Conservation (phyloP, 2,797 vertebrate genomes). For the Acanthiza pusilla region DNA sequence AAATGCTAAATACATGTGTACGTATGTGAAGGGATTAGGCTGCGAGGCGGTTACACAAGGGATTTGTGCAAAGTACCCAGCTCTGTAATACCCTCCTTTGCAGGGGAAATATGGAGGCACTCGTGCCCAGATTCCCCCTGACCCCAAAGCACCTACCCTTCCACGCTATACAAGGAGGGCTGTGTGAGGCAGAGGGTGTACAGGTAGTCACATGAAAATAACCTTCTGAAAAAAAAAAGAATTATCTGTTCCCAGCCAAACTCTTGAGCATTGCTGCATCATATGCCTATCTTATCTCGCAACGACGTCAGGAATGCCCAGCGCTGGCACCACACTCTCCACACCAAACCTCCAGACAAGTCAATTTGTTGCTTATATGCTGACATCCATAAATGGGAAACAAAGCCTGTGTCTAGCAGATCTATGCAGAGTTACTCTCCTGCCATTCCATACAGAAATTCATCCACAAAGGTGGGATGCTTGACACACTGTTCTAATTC, state of each 20-base stretch:
- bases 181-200: background rate
- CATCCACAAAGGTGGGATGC: background rate
- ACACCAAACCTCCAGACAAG: background rate
- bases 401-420: background rate
- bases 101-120: background rate
- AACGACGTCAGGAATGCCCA: conserved; percentile 69
- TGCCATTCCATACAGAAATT: background rate
- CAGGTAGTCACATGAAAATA: conserved; percentile 28
- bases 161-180: background rate
- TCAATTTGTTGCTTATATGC: background rate
- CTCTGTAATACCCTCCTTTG: background rate
- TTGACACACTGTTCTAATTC: background rate
- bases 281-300: conserved; percentile 82
- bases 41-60: background rate
- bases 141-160: background rate
- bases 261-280: conserved; percentile 25
- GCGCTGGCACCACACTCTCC: conserved; percentile 64
- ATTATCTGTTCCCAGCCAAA: background rate
- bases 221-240: background rate
- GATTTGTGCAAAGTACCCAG: background rate
- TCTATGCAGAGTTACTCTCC: background rate
- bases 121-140: background rate
- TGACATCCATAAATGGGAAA: conserved; percentile 71
- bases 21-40: background rate
- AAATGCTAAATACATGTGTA: background rate